These are phyloP conservation scores for Ectropis grisescens DNA, from an alignment of 1,140 invertebrate genomes.

Conservation along the genomic window DNA sequence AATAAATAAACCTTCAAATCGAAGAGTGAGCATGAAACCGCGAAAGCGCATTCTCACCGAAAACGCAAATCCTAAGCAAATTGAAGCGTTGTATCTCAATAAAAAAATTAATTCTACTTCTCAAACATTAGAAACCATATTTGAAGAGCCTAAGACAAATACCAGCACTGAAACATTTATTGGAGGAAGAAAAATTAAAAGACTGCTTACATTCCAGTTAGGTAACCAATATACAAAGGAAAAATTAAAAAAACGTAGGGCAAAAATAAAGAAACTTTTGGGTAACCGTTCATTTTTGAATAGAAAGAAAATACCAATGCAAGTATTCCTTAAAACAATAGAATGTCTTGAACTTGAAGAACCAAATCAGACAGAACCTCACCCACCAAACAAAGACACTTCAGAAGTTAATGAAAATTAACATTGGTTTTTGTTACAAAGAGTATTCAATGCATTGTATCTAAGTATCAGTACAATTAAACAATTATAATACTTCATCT, in stretches of 20 bases:
- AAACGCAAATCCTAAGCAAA: conserved; percentile 51
- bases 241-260: conserved; percentile 57
- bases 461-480: too few relatives aligned
- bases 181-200: conserved; percentile 52
- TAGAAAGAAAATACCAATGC: conserved; percentile 61
- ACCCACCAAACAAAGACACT: too few relatives aligned
- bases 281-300: conserved; percentile 58
- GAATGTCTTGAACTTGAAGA: conserved; percentile 59
- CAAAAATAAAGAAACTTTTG: conserved; percentile 57
- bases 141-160: conserved; percentile 48
- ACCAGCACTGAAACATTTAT: conserved; percentile 33
- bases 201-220: conserved; percentile 58
- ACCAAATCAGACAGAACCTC: conserved; percentile 34
- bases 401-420: too few relatives aligned
- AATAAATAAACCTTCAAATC: conserved; percentile 39
- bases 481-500: too few relatives aligned
- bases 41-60: conserved; percentile 42
- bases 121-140: conserved; percentile 59
- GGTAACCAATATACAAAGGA: conserved; percentile 59
- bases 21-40: conserved; percentile 54
- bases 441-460: too few relatives aligned
- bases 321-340: conserved; percentile 55
- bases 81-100: conserved; percentile 57
- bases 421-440: too few relatives aligned
- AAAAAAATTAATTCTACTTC: conserved; percentile 49